Base-by-base conservation (phyloP, 2,888 invertebrate species). In the Priocnemis perturbator region DNA sequence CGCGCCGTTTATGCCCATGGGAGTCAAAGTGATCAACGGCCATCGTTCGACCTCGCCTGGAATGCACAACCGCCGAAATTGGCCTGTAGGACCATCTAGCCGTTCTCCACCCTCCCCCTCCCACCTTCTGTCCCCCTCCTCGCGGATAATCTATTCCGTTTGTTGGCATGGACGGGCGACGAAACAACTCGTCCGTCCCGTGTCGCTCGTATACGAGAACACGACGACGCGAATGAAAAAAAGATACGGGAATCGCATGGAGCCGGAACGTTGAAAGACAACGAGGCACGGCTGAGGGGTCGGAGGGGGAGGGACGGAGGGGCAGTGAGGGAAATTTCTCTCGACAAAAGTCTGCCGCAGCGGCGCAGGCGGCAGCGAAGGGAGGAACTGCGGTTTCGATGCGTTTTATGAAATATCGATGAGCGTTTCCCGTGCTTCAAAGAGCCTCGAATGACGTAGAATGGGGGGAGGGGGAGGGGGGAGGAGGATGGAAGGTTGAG, bases 121-220 rank as follows among this genome's bases (percentile, higher is more conserved):
- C 15, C 23, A 26, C 44, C 44, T 17, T 53, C 50, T 23, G 52
- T n/a, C 67, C 68, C 74, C 66, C 68, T 68, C 60, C 45, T 57
- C 47, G 50, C 69, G 74, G 60, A 79, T 81, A 79, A 78, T 79
- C 70, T 73, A 79, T 76, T 78, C 73, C 63, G 71, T 67, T 65
- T 70, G 71, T 59, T 65, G 55, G 69, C 52, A 58, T 37, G 58
- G 30, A 57, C 64, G 65, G 64, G 60, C 57, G 73, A 74, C 60
- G 69, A 65, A 62, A 65, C 65, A 67, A 57, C 64, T 48, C 64
- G 60, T 60, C 60, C 55, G 47, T 57, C 37, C 59, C 52, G 48
- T 61, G 55, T 59, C 48, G 53, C 45, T 37, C 55, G 23, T 61
- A 50, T 44, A 55, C 45, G 58, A 52, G 58, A 61, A 17, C 60